phyloP scores from a whole-genome alignment of 2,113 vertebrate species.

The Boulengeromyrus knoepffleri region DNA sequence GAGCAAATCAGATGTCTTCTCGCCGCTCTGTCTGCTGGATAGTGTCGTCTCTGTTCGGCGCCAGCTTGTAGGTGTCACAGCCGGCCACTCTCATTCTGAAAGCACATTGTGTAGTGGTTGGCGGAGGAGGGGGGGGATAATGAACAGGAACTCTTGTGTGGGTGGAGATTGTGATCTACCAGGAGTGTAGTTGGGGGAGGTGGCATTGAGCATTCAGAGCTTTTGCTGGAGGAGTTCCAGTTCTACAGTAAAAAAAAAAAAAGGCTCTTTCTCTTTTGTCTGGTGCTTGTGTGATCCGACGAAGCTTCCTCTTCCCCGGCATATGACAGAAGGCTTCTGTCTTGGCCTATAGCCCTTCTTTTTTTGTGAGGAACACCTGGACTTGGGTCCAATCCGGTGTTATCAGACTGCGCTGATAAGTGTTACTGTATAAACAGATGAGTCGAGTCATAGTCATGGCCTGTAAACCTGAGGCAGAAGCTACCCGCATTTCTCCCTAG shows the following conservation, averaged over 20 bases:
- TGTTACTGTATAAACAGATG: neutral
- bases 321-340: neutral
- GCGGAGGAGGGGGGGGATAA: neutral
- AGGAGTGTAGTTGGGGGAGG: neutral
- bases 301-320: neutral
- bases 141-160: neutral
- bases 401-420: neutral
- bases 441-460: neutral
- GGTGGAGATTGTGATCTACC: neutral
- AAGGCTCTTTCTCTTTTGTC: neutral
- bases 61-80: neutral
- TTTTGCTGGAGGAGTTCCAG: neutral
- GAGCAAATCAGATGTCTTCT: neutral
- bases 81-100: neutral
- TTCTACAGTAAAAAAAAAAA: neutral
- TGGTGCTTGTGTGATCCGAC: neutral
- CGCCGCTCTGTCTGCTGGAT: neutral
- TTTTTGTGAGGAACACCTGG: neutral
- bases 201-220: neutral
- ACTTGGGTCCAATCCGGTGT: neutral
- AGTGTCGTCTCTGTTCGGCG: neutral
- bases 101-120: neutral
- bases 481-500: neutral
- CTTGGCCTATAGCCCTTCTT: neutral
- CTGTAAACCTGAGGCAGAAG: neutral